These are phyloP conservation scores for Eugnorisma glareosa DNA, from an alignment of 2,888 invertebrate genomes.

Conservation along the genomic window DNA sequence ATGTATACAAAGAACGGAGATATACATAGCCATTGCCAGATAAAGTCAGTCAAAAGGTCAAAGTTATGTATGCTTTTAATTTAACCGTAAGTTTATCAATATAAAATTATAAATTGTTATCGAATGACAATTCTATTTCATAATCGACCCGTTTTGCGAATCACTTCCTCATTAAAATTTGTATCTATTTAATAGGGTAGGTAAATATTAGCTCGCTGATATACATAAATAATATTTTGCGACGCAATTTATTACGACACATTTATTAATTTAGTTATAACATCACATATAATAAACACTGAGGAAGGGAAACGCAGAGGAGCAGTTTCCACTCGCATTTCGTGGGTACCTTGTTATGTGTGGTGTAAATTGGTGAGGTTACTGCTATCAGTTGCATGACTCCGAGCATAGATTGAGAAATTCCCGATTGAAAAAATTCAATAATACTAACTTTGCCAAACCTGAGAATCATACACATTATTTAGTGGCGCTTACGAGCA, in stretches of 20 bases:
- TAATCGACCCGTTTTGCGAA: conserved; percentile 18
- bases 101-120: conserved; percentile 11
- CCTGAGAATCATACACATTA: not conserved
- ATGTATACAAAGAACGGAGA: not conserved
- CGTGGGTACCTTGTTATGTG: not conserved
- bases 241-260: not conserved
- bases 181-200: not conserved
- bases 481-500: not conserved
- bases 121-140: conserved; percentile 24
- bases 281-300: not conserved
- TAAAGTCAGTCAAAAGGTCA: conserved; percentile 43
- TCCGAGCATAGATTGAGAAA: not conserved
- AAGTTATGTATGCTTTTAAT: conserved; percentile 26
- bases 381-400: not conserved
- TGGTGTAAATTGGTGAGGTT: not conserved
- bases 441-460: not conserved
- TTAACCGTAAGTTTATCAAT: not conserved
- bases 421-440: not conserved
- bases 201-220: not conserved
- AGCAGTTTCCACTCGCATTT: not conserved
- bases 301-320: not conserved
- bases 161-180: conserved; percentile 28
- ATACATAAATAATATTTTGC: not conserved
- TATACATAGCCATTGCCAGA: conserved; percentile 5
- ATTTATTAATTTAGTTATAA: conserved; percentile 1